Evolutionary conservation across 2,113 vertebrate species (phyloP), one percentile per base, ranked within the genome.

Genomic region (Ranitomeya imitator): DNA sequence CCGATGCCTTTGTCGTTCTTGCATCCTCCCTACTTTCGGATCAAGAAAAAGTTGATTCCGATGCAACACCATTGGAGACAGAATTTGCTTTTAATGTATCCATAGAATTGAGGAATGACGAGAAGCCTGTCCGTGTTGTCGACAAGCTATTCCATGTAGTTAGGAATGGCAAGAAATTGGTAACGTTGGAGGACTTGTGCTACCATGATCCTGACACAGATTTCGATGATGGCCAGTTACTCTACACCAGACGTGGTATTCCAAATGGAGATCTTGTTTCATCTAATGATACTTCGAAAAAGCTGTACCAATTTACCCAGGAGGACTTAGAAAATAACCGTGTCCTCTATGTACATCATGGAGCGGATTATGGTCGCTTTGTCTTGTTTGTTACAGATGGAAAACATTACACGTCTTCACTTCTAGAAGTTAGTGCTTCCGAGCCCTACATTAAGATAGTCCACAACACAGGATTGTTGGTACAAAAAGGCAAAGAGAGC

Each of bases 371-470:
- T 8, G 96, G 96, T 0, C 91, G 92, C 67, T 99, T 99, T 90
- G 95, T 99, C 45, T 93, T 99, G 52, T 97, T 99, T 14, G 94
- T 98, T 55, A 97, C 97, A 0, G 97, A 98, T 90, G 96, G 96
- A 13, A 95, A 97, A 88, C 96, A 98, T 90, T 95, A 96, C 81
- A 94, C 94, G 0, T 97, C 95, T 1, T 95, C 94, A 2, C 94
- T 98, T 87, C 91, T 98, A 4, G 96, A 98, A 90, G 95, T 98
- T 90, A 95, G 90, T 55, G 96, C 95, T 19, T 94, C 96, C 0
- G 95, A 97, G 15, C 94, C 96, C 15, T 98, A 96, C 15, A 12
- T 97, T 85, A 94, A 71, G 54, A 83, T 95, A 74, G 93, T 60
- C 83, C 97, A 96, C 90, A 97, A 97, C 91, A 97, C 95, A 0